phyloP scores from a whole-genome alignment of 2,888 invertebrate species.

The Euphydryas editha region DNA sequence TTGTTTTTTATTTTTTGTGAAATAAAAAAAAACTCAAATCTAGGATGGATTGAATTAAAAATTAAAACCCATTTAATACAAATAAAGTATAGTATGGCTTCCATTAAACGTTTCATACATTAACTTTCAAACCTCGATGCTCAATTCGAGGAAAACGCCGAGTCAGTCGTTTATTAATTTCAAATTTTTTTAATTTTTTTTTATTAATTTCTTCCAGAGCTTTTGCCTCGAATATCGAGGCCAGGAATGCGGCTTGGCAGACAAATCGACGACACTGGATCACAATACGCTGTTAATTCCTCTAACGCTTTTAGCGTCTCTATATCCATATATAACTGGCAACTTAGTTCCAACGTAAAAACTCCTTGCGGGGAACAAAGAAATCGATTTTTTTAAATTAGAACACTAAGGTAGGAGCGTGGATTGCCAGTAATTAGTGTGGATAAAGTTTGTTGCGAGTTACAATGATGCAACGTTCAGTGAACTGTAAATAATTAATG shows the following conservation, averaged over 20 bases:
- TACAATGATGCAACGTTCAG: slow-evolving; percentile 46
- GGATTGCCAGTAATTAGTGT: slow-evolving; percentile 48
- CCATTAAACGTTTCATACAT: no score
- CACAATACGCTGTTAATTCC: slow-evolving; percentile 53
- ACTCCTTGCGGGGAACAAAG: slow-evolving; percentile 28
- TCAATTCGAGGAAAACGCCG: not conserved
- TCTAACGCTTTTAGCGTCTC: slow-evolving; percentile 53
- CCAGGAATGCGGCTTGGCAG: slow-evolving; percentile 65
- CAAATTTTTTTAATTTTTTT: slow-evolving; percentile 6
- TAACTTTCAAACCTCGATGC: not conserved
- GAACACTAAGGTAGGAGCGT: slow-evolving; percentile 43
- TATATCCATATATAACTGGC: slow-evolving; percentile 48
- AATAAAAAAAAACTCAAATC: no score
- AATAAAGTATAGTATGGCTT: no score
- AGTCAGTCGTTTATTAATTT: slow-evolving; percentile 6
- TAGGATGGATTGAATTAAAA: no score
- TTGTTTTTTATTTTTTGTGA: no score
- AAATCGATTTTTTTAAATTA: slow-evolving; percentile 50
- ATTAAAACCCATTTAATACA: no score
- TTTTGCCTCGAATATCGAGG: slow-evolving; percentile 76
- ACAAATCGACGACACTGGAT: slow-evolving; percentile 48
- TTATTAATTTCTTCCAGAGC: slow-evolving; percentile 58
- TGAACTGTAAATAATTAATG: slow-evolving; percentile 56
- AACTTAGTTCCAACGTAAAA: slow-evolving; percentile 55
- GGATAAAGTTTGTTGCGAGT: slow-evolving; percentile 46